Percentiles rank a stretch among this genome's conserved stretches.
These are phyloP conservation scores for Trichosurus vulpecula DNA, from an alignment of 2,797 vertebrate species.

Conservation along the genomic window DNA sequence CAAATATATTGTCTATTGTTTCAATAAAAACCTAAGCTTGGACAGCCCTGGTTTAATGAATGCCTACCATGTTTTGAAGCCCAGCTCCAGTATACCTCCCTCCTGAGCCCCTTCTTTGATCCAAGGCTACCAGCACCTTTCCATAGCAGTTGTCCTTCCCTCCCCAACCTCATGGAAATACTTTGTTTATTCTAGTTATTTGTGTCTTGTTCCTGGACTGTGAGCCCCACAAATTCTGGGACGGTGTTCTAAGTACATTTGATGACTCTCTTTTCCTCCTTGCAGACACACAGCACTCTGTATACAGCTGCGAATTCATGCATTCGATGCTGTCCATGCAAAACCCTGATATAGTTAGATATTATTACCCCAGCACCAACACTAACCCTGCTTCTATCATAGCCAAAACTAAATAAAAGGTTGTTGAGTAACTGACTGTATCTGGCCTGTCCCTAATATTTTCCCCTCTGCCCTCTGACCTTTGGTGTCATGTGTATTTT, in stretches of 20 bases:
- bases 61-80: not conserved
- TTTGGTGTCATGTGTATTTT: not conserved
- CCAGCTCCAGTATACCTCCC: not conserved
- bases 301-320: not conserved
- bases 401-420: not conserved
- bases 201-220: not conserved
- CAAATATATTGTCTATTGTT: no score
- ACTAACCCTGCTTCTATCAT: not conserved
- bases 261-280: not conserved
- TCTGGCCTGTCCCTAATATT: not conserved
- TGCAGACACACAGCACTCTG: not conserved
- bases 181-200: not conserved
- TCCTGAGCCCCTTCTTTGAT: not conserved
- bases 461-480: not conserved
- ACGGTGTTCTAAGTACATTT: not conserved
- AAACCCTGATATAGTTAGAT: not conserved
- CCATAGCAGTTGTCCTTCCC: not conserved
- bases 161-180: not conserved
- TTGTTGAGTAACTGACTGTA: not conserved
- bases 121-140: not conserved
- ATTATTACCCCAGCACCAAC: not conserved
- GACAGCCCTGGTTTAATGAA: no score
- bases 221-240: not conserved
- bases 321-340: not conserved
- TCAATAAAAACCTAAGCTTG: no score